Percentiles rank a stretch among this genome's conserved stretches.
Conservation (phyloP, 2,888 invertebrate species). For the Anticlea derivata region DNA sequence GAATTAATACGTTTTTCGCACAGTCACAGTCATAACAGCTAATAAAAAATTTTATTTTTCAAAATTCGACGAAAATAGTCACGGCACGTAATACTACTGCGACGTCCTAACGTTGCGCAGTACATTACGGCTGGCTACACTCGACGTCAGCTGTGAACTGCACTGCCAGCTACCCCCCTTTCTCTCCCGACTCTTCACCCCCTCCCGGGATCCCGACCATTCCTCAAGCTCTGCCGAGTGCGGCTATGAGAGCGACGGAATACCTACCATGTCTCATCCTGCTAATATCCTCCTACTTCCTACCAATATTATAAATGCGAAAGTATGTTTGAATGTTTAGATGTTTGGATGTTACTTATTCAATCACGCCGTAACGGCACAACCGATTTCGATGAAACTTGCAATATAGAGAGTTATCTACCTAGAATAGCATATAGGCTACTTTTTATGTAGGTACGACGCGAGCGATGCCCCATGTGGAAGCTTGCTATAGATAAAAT, state of each 20-base stretch:
- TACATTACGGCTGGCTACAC: conserved; percentile 44
- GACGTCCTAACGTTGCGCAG: conserved; percentile 13
- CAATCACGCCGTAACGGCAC: too few relatives aligned
- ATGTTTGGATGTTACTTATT: too few relatives aligned
- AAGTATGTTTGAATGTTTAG: too few relatives aligned
- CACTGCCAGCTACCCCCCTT: conserved; percentile 39
- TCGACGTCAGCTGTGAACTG: conserved; percentile 50
- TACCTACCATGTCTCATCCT: conserved; percentile 1
- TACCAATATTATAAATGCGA: too few relatives aligned
- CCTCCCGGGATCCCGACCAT: conserved; percentile 40
- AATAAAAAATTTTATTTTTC: neutral
- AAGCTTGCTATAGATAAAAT: too few relatives aligned
- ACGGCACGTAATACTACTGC: conserved; percentile 1
- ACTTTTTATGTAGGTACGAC: too few relatives aligned
- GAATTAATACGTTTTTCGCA: too few relatives aligned
- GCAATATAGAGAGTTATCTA: too few relatives aligned
- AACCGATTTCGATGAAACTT: too few relatives aligned
- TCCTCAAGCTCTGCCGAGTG: conserved; percentile 56
- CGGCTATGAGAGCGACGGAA: conserved; percentile 44
- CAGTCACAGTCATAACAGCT: neutral
- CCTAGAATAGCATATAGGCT: too few relatives aligned
- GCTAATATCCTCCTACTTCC: too few relatives aligned
- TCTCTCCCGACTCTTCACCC: conserved; percentile 7
- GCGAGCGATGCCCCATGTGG: too few relatives aligned
- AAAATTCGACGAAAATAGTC: neutral